A percentile compares a stretch with the other conserved stretches of the same genome.
Evolutionary conservation across 2,113 vertebrate genomes (phyloP).

Genomic region (Tor tambroides): DNA sequence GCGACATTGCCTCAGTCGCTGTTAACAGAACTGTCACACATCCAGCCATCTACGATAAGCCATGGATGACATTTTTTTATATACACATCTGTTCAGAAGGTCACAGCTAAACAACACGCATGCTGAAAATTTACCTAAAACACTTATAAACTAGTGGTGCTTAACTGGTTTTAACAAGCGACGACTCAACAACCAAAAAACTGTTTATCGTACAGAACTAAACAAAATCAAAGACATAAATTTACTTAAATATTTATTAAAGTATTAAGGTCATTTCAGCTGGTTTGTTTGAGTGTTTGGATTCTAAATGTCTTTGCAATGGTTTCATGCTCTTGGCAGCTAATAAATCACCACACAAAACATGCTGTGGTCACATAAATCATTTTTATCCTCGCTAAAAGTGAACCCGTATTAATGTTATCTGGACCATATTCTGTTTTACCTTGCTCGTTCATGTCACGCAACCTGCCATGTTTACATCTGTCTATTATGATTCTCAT

Average conservation of each 20-base stretch:
- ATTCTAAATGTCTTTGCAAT: conserved; percentile 17
- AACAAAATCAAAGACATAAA: neutral
- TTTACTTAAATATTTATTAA: conserved; percentile 5
- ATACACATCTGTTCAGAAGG: conserved; percentile 44
- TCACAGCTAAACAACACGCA: conserved; percentile 34
- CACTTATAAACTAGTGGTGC: conserved; percentile 16
- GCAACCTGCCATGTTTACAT: neutral
- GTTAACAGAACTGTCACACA: conserved; percentile 42
- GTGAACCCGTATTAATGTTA: neutral
- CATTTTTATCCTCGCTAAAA: neutral
- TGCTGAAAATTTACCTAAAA: neutral
- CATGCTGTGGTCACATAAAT: neutral
- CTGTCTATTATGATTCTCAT: neutral
- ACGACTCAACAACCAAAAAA: neutral
- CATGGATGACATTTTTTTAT: conserved; percentile 40
- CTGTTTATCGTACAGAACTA: neutral
- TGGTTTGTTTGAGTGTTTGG: conserved; percentile 26
- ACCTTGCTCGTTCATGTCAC: neutral
- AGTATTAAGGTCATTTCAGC: neutral
- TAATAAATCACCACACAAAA: neutral
- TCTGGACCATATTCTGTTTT: neutral
- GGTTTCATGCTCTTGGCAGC: neutral
- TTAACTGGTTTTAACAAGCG: neutral
- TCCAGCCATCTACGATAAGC: conserved; percentile 21
- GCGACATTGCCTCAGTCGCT: conserved; percentile 53